phyloP scores from a whole-genome alignment of 2,797 vertebrate species.

The Centroberyx gerrardi region DNA sequence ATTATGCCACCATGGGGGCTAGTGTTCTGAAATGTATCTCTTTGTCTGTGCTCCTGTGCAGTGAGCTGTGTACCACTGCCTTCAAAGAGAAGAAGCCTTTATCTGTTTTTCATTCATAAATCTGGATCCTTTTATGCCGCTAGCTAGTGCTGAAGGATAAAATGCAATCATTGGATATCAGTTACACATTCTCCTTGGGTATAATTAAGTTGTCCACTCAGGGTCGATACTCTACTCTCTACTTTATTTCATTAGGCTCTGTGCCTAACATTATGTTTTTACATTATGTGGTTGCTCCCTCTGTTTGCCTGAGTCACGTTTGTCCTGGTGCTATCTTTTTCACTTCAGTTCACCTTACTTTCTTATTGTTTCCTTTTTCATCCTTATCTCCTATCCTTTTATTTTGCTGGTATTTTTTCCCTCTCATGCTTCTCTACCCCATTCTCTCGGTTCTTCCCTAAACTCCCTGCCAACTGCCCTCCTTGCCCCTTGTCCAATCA shows the following conservation, averaged over 20 bases:
- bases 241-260: conserved; percentile 73
- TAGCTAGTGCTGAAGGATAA: conserved; percentile 57
- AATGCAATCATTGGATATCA: conserved; percentile 66
- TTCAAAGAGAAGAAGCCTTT: conserved; percentile 17
- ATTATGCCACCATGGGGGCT: conserved; percentile 55
- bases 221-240: conserved; percentile 77
- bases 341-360: conserved; percentile 66
- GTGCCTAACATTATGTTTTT: conserved; percentile 61
- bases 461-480: conserved; percentile 82
- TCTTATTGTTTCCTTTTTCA: conserved; percentile 80
- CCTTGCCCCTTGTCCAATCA: conserved; percentile 87
- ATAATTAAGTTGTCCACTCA: conserved; percentile 84
- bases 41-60: conserved; percentile 54
- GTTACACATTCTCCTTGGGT: conserved; percentile 72
- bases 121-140: conserved; percentile 54
- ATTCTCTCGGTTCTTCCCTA: conserved; percentile 58
- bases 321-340: conserved; percentile 64
- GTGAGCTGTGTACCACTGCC: conserved; percentile 43
- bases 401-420: conserved; percentile 67
- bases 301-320: conserved; percentile 54
- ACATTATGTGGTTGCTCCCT: conserved; percentile 52
- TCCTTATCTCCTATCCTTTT: conserved; percentile 73
- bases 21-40: conserved; percentile 62
- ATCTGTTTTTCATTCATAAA: conserved; percentile 70
- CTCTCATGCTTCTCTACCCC: conserved; percentile 62